A percentile compares a stretch with the other conserved stretches of the same genome.
These are phyloP conservation scores for Prinia subflava DNA, from an alignment of 2,113 vertebrate genomes.

Conservation along the genomic window DNA sequence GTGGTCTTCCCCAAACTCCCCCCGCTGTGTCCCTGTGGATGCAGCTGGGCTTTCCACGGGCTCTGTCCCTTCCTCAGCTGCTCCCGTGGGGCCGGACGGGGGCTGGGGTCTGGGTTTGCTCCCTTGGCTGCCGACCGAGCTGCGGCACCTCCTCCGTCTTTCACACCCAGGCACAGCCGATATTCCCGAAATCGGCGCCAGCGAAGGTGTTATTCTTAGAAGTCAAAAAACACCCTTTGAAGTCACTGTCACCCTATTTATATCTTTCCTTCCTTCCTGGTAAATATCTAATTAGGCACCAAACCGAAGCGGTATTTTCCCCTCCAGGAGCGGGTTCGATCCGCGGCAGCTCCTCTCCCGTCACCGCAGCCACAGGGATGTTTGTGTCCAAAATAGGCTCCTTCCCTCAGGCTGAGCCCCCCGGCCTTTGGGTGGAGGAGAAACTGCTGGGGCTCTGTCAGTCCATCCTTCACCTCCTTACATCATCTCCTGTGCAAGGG, in stretches of 20 bases:
- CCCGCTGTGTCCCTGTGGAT: neutral
- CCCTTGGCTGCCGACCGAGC: neutral
- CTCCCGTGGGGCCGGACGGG: accelerated
- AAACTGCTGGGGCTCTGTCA: neutral
- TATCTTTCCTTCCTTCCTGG: constrained; percentile 25
- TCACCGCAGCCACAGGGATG: neutral
- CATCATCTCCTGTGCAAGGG: constrained; percentile 11
- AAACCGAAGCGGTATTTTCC: neutral
- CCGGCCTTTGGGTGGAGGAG: neutral
- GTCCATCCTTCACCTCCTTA: neutral
- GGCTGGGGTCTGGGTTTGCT: neutral
- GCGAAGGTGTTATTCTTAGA: constrained; percentile 53
- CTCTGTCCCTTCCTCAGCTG: neutral
- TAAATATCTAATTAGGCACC: constrained; percentile 40
- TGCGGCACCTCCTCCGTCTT: neutral
- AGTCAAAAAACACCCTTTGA: constrained; percentile 46
- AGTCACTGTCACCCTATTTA: constrained; percentile 46
- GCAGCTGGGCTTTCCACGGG: neutral
- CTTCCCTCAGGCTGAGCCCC: neutral
- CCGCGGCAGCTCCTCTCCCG: neutral
- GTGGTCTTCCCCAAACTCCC: accelerated
- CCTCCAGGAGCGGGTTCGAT: neutral
- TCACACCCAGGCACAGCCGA: neutral
- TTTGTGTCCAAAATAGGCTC: neutral
- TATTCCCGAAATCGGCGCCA: neutral